Evolutionary conservation across 2,113 vertebrate species (phyloP).

Genomic region (Lagopus leucura): DNA sequence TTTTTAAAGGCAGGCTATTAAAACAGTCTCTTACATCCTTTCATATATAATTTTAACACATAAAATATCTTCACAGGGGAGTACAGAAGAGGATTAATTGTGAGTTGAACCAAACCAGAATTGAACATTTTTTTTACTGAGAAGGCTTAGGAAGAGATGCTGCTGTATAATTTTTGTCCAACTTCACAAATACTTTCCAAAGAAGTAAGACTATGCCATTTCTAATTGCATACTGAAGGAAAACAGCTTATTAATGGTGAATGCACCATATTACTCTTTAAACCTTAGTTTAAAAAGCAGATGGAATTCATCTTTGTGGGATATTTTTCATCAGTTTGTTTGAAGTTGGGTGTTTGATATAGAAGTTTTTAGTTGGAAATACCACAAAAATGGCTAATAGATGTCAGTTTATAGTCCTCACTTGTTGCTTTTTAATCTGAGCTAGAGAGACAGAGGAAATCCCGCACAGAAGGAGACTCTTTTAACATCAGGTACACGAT

Average conservation of each 20-base stretch:
- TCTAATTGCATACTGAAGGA: neutral
- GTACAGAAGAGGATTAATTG: neutral
- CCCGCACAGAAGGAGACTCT: neutral
- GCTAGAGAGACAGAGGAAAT: neutral
- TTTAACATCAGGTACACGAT: fast-evolving
- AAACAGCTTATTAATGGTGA: neutral
- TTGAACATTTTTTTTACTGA: neutral
- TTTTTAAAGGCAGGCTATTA: neutral
- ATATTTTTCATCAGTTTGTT: neutral
- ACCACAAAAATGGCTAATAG: neutral
- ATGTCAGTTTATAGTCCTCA: neutral
- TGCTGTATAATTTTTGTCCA: neutral
- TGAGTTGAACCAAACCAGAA: neutral
- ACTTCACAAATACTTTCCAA: neutral
- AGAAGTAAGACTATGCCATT: neutral
- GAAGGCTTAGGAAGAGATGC: neutral
- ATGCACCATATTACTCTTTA: neutral
- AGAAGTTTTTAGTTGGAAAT: neutral
- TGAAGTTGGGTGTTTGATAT: neutral
- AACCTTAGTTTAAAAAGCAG: neutral
- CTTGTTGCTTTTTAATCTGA: neutral
- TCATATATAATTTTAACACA: neutral
- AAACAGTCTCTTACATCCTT: neutral
- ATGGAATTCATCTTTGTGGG: neutral
- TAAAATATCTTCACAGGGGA: neutral